A percentile compares a stretch with the other conserved stretches of the same genome.
Conservation (phyloP, 1,140 invertebrate genomes). For the Melipona quadrifasciata region DNA sequence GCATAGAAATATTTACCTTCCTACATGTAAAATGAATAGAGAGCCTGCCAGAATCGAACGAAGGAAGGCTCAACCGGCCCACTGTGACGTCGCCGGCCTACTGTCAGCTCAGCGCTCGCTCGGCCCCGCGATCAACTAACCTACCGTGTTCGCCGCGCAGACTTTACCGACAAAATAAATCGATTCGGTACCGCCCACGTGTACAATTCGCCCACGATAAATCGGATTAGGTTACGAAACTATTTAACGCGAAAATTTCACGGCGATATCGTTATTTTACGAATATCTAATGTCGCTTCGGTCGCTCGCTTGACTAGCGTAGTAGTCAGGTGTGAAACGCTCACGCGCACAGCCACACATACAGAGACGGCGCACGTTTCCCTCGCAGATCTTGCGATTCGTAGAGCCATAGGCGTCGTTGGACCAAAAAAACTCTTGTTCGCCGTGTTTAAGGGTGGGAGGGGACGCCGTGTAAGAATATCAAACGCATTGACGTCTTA, state of each 20-base stretch:
- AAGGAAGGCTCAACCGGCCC: slow-evolving; percentile 82
- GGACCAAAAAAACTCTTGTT: slow-evolving; percentile 62
- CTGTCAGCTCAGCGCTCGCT: slow-evolving; percentile 82
- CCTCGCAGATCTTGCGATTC: slow-evolving; percentile 66
- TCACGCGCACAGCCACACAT: slow-evolving; percentile 68
- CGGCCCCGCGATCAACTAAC: slow-evolving; percentile 82
- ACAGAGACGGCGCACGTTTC: slow-evolving; percentile 63
- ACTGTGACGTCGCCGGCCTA: slow-evolving; percentile 83
- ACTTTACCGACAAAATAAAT: slow-evolving; percentile 70
- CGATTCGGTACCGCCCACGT: slow-evolving; percentile 50
- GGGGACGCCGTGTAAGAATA: slow-evolving; percentile 47
- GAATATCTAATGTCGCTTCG: neutral
- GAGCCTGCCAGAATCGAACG: slow-evolving; percentile 81
- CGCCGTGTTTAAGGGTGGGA: slow-evolving; percentile 5
- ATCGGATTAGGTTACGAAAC: slow-evolving; percentile 30
- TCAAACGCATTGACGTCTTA: slow-evolving; percentile 61
- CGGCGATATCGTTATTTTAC: neutral
- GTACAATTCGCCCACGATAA: slow-evolving; percentile 54
- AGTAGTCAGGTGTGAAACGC: slow-evolving; percentile 80
- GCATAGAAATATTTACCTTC: slow-evolving; percentile 81
- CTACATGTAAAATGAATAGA: slow-evolving; percentile 83
- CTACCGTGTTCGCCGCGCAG: slow-evolving; percentile 76
- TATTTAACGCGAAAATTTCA: slow-evolving; percentile 48
- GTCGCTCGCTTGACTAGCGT: slow-evolving; percentile 69
- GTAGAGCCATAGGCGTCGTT: slow-evolving; percentile 62